Conservation (phyloP, 2,888 invertebrate genomes). For the Bombyx huttoni region DNA sequence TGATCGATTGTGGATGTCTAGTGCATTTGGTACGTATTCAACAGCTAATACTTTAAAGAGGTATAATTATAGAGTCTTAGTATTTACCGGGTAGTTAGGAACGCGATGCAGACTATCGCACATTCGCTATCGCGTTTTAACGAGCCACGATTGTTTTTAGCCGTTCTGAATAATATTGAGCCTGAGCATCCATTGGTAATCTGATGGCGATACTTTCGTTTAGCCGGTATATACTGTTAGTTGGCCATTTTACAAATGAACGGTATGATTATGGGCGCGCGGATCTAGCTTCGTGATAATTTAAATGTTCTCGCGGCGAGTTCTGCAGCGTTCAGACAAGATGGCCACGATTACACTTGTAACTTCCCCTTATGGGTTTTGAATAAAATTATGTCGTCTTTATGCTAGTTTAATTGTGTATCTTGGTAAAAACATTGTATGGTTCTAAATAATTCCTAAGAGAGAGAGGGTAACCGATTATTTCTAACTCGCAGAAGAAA, state of each 20-base stretch:
- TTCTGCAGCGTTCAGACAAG: conserved; percentile 36
- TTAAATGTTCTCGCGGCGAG: conserved; percentile 63
- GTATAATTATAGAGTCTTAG: neutral
- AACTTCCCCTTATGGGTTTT: conserved; percentile 61
- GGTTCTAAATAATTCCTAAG: too few relatives aligned
- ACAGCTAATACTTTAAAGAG: neutral
- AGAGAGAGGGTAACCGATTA: too few relatives aligned
- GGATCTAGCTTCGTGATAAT: conserved; percentile 66
- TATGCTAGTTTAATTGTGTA: neutral
- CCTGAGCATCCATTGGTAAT: conserved; percentile 50
- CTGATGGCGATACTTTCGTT: conserved; percentile 66
- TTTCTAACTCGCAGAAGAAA: neutral
- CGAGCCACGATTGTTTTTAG: conserved; percentile 70
- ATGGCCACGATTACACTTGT: conserved; percentile 55
- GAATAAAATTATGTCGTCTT: conserved; percentile 49
- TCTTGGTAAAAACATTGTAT: neutral
- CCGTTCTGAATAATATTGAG: conserved; percentile 70
- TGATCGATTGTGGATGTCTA: conserved; percentile 21
- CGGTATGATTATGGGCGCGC: conserved; percentile 63
- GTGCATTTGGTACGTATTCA: conserved; percentile 1
- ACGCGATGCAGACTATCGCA: conserved; percentile 51
- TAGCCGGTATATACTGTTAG: conserved; percentile 52
- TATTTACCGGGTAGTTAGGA: conserved; percentile 24
- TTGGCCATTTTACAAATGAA: conserved; percentile 64
- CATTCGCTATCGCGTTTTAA: conserved; percentile 61